A percentile compares a stretch with the other conserved stretches of the same genome.
phyloP scores from a whole-genome alignment of 1,140 invertebrate genomes.

The Brachionus calyciflorus region DNA sequence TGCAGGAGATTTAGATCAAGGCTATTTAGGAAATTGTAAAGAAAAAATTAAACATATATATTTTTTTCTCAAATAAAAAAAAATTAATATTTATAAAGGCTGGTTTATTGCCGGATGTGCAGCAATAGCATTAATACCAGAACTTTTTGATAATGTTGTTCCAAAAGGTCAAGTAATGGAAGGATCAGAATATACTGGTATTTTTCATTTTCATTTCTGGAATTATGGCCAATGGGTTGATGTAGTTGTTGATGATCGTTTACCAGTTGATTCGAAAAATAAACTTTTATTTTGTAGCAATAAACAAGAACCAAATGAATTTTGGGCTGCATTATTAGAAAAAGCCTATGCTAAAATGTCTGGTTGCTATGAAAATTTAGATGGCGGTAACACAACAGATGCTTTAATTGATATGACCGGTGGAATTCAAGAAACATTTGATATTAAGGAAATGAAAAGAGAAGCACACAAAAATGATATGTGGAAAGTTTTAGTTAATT shows the following conservation, averaged over 20 bases:
- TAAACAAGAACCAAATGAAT: constrained; percentile 70
- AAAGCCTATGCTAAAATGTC: constrained; percentile 66
- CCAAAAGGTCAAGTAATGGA: constrained; percentile 69
- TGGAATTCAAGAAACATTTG: constrained; percentile 48
- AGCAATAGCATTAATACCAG: constrained; percentile 68
- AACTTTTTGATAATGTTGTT: constrained; percentile 68
- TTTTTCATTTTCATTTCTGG: constrained; percentile 72
- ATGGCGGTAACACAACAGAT: constrained; percentile 57
- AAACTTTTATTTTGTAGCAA: constrained; percentile 69
- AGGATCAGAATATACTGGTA: constrained; percentile 59
- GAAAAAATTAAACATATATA: no score
- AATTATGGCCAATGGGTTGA: constrained; percentile 75
- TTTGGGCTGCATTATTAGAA: constrained; percentile 77
- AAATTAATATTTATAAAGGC: neutral
- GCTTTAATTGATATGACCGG: constrained; percentile 56
- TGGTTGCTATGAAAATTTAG: constrained; percentile 55
- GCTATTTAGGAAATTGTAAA: constrained; percentile 66
- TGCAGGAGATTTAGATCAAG: constrained; percentile 67
- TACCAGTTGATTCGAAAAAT: constrained; percentile 68
- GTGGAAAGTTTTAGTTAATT: constrained; percentile 87
- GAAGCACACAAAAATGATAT: constrained; percentile 63
- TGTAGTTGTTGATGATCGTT: constrained; percentile 72
- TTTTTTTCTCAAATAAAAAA: neutral
- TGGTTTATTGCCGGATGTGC: constrained; percentile 70
- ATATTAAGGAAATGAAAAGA: constrained; percentile 47